Evolutionary conservation across 2,113 vertebrate species (phyloP).

Genomic region (Callaeas wilsoni): DNA sequence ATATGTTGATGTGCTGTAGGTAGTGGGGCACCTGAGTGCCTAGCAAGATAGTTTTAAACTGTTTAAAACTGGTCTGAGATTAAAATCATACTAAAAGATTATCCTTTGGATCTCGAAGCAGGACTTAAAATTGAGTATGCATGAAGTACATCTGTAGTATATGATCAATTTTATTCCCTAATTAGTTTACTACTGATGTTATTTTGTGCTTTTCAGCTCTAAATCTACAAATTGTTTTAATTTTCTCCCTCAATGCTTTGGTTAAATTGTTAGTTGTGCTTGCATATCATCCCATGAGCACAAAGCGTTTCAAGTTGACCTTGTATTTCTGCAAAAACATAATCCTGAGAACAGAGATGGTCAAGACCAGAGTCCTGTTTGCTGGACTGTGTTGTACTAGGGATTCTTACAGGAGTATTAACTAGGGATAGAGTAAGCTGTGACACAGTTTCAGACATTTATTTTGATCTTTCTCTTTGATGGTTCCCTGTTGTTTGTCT

Average conservation of each 20-base stretch:
- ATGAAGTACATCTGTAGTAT: neutral
- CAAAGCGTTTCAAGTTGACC: neutral
- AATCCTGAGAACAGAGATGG: neutral
- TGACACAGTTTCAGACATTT: neutral
- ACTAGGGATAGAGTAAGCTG: neutral
- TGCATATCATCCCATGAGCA: neutral
- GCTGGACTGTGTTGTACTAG: neutral
- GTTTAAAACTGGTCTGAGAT: neutral
- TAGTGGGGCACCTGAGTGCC: neutral
- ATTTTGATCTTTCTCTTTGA: neutral
- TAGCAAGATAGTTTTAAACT: neutral
- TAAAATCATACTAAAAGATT: neutral
- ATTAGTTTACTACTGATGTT: neutral
- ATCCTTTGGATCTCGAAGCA: neutral
- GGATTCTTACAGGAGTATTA: neutral
- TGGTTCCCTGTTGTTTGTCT: neutral
- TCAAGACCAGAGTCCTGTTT: neutral
- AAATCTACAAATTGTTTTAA: neutral
- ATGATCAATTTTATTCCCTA: neutral
- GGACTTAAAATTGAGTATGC: neutral
- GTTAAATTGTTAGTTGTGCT: neutral
- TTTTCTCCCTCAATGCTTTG: neutral
- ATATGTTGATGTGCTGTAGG: neutral
- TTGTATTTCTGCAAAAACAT: neutral
- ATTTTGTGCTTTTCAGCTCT: neutral